Conservation (phyloP, 2,888 invertebrate species). For the Zeuzera pyrina region DNA sequence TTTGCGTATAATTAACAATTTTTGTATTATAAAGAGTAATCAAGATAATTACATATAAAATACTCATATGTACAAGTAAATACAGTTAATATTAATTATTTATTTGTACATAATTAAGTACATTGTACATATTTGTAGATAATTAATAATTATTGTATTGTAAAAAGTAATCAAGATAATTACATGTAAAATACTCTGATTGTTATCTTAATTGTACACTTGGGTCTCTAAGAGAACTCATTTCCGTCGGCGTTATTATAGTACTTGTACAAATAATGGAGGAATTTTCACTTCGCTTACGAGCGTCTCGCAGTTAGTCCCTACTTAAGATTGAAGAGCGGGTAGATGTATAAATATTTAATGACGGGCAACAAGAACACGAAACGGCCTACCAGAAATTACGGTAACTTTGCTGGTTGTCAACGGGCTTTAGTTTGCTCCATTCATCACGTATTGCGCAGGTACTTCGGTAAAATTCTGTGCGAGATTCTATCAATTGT, state of each 20-base stretch:
- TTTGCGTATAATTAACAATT: no score
- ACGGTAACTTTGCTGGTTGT: conserved; percentile 5
- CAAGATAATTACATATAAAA: conserved; percentile 1
- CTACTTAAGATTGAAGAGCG: conserved; percentile 5
- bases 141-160: not conserved
- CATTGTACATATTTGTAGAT: no score
- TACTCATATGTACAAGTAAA: no score
- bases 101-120: no score
- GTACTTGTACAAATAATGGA: conserved; percentile 20
- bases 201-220: conserved; percentile 15
- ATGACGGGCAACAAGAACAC: conserved; percentile 4
- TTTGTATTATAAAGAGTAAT: not conserved
- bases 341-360: conserved; percentile 5
- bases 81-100: no score
- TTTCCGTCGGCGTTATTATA: conserved; percentile 19
- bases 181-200: conserved; percentile 4
- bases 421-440: no score
- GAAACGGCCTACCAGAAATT: not conserved
- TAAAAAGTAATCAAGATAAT: not conserved
- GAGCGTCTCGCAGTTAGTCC: not conserved
- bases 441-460: no score
- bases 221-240: conserved; percentile 21
- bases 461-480: no score
- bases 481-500: no score
- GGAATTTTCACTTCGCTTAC: conserved; percentile 4